phyloP scores from a whole-genome alignment of 2,797 vertebrate genomes.

The Schizopygopsis malacanthus region DNA sequence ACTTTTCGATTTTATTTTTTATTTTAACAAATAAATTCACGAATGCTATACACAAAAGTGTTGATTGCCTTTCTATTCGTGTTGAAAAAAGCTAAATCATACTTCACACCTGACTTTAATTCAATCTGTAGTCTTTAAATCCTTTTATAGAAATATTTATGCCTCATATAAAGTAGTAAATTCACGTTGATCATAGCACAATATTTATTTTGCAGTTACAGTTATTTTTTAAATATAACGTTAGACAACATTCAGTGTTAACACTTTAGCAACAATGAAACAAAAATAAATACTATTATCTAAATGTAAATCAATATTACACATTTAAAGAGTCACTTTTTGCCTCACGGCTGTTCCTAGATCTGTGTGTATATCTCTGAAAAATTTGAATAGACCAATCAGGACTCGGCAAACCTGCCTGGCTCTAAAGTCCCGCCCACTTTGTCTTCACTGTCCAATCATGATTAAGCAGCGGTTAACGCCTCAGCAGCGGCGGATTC shows the following conservation, averaged over 20 bases:
- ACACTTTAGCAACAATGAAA: not conserved
- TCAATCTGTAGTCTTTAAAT: not conserved
- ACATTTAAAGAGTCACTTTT: not conserved
- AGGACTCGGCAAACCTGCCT: conserved; percentile 18
- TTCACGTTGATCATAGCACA: not conserved
- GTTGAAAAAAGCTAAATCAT: not conserved
- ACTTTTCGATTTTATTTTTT: conserved; percentile 61
- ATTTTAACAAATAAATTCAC: conserved; percentile 50
- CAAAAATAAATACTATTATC: rapidly evolving
- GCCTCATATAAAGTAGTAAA: not conserved
- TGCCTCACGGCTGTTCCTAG: not conserved
- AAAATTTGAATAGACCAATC: conserved; percentile 79
- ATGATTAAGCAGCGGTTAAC: conserved; percentile 41
- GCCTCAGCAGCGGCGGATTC: conserved; percentile 74
- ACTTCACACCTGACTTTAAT: not conserved
- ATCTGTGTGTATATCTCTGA: not conserved
- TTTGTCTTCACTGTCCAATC: conserved; percentile 64
- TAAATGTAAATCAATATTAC: not conserved
- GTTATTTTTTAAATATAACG: not conserved
- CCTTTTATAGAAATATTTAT: not conserved
- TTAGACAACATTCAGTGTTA: not conserved
- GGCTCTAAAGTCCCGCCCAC: not conserved
- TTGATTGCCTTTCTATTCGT: not conserved
- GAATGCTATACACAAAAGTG: conserved; percentile 62
- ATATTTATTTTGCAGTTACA: too few relatives aligned